Evolutionary conservation across 2,888 invertebrate genomes (phyloP).

Genomic region (Dorcus hopei): DNA sequence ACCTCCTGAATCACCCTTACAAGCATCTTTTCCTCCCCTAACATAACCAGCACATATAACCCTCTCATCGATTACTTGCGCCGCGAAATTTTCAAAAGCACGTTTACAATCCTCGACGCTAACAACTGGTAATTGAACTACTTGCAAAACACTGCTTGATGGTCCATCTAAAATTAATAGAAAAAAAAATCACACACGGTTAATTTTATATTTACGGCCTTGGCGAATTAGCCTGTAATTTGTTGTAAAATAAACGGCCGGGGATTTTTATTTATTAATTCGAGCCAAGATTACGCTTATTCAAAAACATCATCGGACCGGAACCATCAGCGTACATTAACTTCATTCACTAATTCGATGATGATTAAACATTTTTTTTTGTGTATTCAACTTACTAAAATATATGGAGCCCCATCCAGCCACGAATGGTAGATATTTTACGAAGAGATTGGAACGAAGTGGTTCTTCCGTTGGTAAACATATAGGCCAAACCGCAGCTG

Average conservation of each 20-base stretch:
- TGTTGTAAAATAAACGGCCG: neutral
- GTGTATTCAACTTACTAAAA: constrained; percentile 60
- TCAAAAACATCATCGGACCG: no score
- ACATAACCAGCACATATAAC: constrained; percentile 69
- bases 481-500: constrained; percentile 68
- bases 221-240: neutral
- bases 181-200: neutral
- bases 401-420: constrained; percentile 80
- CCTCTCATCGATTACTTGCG: constrained; percentile 58
- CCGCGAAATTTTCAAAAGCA: constrained; percentile 56
- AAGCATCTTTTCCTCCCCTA: constrained; percentile 67
- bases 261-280: no score
- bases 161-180: constrained; percentile 59
- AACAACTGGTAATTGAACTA: constrained; percentile 70
- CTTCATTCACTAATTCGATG: no score
- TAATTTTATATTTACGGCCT: no score
- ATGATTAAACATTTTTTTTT: constrained; percentile 2
- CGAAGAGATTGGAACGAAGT: constrained; percentile 55
- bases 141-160: constrained; percentile 61
- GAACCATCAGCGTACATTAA: no score
- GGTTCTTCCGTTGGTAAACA: constrained; percentile 66
- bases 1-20: constrained; percentile 81
- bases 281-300: no score
- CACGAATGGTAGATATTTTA: constrained; percentile 62
- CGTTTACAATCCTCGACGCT: constrained; percentile 58